Evolutionary conservation across 2,113 vertebrate genomes (phyloP), one percentile per base, ranked within the genome.

Genomic region (Trematomus loennbergii): DNA sequence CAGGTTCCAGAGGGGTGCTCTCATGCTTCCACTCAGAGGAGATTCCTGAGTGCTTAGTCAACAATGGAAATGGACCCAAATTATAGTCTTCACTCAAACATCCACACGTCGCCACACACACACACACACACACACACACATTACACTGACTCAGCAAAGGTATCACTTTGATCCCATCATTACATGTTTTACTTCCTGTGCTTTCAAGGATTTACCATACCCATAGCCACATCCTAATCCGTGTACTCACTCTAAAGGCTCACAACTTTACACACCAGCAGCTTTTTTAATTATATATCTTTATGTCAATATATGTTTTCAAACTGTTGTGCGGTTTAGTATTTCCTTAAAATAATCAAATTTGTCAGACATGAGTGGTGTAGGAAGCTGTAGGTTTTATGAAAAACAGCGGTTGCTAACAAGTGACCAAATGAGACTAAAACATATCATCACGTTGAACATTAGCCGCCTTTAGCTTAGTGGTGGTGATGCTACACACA

Each of bases 11-110:
- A 81, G 81, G 78, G 83, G 61, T 71, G 54, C 46, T 59, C 16
- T 69, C 61, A 64, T 49, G 54, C 79, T 78, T 87, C 62, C 70
- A 36, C 72, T 70, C 40, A 40, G 22, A 75, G 58, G 5, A 64
- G 77, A 85, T 85, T 85, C 76, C 46, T 81, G 60, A 45, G 17
- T 20, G 77, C 67, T 87, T 63, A 80, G 72, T 82, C 81, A 88
- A 75, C 68, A 86, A 36, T 40, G 25, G 20, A 43, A 67, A 12
- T 22, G 33, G 66, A 63, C 65, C 45, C 29, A 74, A 82, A 85
- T 83, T 58, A 87, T 78, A 79, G 86, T 70, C 64, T 79, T 86
- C 55, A 29, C 69, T 72, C 20, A 36, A 53, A 70, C 59, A 60
- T 12, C 29, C 45, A 57, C 29, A 60, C 17, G 4, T 62, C 2